Conservation (phyloP, 2,888 invertebrate genomes). For the Xylota sylvarum region DNA sequence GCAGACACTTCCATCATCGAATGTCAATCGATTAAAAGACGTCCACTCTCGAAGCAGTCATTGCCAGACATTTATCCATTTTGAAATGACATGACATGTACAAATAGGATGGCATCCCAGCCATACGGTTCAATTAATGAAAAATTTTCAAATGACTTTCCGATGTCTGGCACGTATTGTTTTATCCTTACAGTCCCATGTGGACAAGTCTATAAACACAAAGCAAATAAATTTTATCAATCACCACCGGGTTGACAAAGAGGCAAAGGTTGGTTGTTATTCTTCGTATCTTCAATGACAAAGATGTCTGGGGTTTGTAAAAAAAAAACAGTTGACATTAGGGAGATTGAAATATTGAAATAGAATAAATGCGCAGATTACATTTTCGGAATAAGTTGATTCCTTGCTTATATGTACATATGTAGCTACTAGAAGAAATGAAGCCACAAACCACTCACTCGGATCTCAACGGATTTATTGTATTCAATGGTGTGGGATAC, state of each 20-base stretch:
- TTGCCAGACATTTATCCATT: conserved; percentile 26
- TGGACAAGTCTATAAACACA: conserved; percentile 20
- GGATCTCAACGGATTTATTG: too few species aligned
- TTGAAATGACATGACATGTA: conserved; percentile 39
- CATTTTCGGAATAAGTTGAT: too few species aligned
- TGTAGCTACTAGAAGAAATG: too few species aligned
- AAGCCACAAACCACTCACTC: too few species aligned
- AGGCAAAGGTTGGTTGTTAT: conserved; percentile 6
- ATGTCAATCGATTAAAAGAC: conserved; percentile 5
- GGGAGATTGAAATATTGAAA: background rate
- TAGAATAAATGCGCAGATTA: too few species aligned
- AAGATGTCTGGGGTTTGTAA: background rate
- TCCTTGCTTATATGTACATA: too few species aligned
- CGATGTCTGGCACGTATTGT: conserved; percentile 31
- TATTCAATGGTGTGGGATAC: too few species aligned
- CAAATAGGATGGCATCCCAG: conserved; percentile 42
- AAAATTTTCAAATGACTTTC: conserved; percentile 35
- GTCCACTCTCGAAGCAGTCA: conserved; percentile 2
- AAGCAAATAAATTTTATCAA: conserved; percentile 50
- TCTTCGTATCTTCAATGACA: conserved; percentile 20
- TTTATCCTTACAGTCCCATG: conserved; percentile 5
- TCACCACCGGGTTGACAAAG: conserved; percentile 27
- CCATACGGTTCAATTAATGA: conserved; percentile 33
- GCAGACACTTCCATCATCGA: background rate
- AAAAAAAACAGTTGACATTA: background rate